Evolutionary conservation across 1,140 invertebrate genomes (phyloP), one percentile per base, ranked within the genome.

Genomic region (Tetramorium parvispinum): DNA sequence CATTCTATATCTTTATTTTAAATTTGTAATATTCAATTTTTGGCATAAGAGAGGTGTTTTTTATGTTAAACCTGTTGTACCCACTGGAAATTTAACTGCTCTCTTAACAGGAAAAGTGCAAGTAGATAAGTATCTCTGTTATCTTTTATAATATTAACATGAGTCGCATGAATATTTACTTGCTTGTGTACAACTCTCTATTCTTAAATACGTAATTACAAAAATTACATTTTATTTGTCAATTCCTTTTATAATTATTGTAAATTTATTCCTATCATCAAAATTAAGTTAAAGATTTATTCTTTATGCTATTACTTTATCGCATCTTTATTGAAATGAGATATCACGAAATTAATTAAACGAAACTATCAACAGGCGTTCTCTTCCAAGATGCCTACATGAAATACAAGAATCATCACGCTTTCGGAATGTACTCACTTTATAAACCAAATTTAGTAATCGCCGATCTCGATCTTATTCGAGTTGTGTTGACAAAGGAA

Each of bases 401-500:
- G 13, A 55, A 55, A 55, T 55, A 55, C 21, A 55, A 55, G n/a
- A 5, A 55, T 55, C 51, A 55, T 55, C 51, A 18, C 7, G 51
- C 51, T 55, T 7, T 55, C 2, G 51, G 51, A 55, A 53, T 53
- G 18, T 53, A 53, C 11, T 11, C 24, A 27, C 5, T 59, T 59
- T 21, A n/a, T 27, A 59, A 59, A 27, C 57, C 57, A 27, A 59
- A 59, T 5, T 59, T 59, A 11, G 24, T 59, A 16, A 59, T 59
- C 1, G 57, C 24, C 11, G 32, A 32, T 32, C 32, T 32, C 32
- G 32, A 32, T 32, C 32, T 32, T 32, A 32, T 32, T 32, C 32
- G 57, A 81, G 46, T 90, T 0, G 92, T 96, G 16, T 40, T 96
- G 0, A 92, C 95, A 0, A 96, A 95, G 63, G 95, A 96, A 86